Conservation (phyloP, 1,140 invertebrate genomes). For the Ladona fulva region DNA sequence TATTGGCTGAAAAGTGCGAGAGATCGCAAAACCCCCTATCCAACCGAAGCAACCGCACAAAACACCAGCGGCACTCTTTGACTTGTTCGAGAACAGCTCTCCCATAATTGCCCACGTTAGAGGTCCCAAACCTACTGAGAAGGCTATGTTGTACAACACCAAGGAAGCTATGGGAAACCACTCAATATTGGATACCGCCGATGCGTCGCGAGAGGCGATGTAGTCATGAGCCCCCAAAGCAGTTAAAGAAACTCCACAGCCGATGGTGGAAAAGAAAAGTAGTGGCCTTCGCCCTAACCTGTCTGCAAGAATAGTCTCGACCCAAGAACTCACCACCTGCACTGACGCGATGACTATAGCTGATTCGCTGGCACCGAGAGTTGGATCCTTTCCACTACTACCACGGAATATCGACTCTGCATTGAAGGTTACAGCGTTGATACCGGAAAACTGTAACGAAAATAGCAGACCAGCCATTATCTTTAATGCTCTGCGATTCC, state of each 20-base stretch:
- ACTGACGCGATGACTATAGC: constrained; percentile 50
- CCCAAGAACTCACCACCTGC: constrained; percentile 52
- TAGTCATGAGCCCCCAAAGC: constrained; percentile 37
- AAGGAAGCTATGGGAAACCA: constrained; percentile 44
- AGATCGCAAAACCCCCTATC: background rate
- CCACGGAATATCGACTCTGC: constrained; percentile 37
- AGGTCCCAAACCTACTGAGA: constrained; percentile 47
- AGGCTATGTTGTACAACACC: constrained; percentile 47
- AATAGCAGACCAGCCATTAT: constrained; percentile 35
- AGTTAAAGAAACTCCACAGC: constrained; percentile 33
- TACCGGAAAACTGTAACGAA: constrained; percentile 39
- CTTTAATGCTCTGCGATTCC: constrained; percentile 30
- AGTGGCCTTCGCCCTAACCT: constrained; percentile 44
- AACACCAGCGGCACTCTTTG: constrained; percentile 43
- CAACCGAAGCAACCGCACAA: background rate
- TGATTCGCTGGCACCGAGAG: constrained; percentile 16
- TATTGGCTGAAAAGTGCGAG: background rate
- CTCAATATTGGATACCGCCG: constrained; percentile 34
- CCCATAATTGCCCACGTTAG: constrained; percentile 51
- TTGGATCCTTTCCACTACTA: constrained; percentile 30
- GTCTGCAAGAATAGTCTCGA: constrained; percentile 43
- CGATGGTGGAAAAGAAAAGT: constrained; percentile 44
- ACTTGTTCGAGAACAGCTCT: constrained; percentile 50
- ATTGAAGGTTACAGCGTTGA: constrained; percentile 41
- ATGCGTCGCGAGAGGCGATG: constrained; percentile 25